phyloP scores from a whole-genome alignment of 2,113 vertebrate species.

The Chaenocephalus aceratus region DNA sequence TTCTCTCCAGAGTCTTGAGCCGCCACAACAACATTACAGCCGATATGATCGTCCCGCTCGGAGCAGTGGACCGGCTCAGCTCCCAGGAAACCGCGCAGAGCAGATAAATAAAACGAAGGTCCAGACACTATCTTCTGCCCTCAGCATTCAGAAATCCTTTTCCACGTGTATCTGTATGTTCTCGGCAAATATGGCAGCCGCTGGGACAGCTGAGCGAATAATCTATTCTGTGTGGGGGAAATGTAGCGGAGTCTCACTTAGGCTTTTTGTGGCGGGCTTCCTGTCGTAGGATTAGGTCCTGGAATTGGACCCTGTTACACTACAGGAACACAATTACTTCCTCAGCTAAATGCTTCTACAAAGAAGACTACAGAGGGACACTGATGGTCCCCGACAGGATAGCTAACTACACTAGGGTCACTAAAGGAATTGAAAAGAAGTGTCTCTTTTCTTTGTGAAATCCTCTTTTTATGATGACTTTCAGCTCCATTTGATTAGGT shows the following conservation, averaged over 20 bases:
- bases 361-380: conserved; percentile 30
- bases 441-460: too few relatives aligned
- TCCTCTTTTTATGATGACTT: too few relatives aligned
- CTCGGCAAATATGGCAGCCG: conserved; percentile 38
- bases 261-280: conserved; percentile 2
- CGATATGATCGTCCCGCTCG: conserved; percentile 73
- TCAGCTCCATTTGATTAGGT: too few relatives aligned
- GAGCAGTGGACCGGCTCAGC: conserved; percentile 57
- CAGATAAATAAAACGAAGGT: conserved; percentile 72
- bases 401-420: conserved; percentile 27
- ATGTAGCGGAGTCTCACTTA: conserved; percentile 13
- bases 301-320: conserved; percentile 14
- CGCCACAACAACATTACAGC: conserved; percentile 45
- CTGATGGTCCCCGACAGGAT: conserved; percentile 44
- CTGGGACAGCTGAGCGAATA: conserved; percentile 57
- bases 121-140: conserved; percentile 65
- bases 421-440: background rate
- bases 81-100: conserved; percentile 52
- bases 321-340: conserved; percentile 27
- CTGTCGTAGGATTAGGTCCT: conserved; percentile 38
- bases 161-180: conserved; percentile 36
- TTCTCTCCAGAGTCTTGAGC: conserved; percentile 54
- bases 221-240: conserved; percentile 8
- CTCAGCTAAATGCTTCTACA: conserved; percentile 46
- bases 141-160: conserved; percentile 43